A percentile compares a stretch with the other conserved stretches of the same genome.
Conservation (phyloP, 1,140 invertebrate genomes). For the Rhopalosiphum padi region DNA sequence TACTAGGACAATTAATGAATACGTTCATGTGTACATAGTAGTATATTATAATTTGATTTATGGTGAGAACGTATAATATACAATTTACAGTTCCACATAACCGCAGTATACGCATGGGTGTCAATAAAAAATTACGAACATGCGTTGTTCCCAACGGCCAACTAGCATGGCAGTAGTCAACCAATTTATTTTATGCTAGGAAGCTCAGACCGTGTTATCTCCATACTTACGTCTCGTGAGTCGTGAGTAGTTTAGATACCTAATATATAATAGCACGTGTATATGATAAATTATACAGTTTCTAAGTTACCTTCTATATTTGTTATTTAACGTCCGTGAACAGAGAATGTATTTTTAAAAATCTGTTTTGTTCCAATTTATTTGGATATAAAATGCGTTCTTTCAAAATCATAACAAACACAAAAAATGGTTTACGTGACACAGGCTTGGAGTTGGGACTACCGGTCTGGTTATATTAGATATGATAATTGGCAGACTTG, state of each 20-base stretch:
- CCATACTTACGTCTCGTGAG: neutral
- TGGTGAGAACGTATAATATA: neutral
- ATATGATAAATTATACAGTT: neutral
- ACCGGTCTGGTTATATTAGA: neutral
- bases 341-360: conserved; percentile 1
- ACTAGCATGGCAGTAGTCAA: neutral
- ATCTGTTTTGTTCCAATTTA: neutral
- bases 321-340: neutral
- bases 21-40: neutral
- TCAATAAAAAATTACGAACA: neutral
- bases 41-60: neutral
- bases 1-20: neutral
- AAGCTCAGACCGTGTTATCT: neutral
- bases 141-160: too few species aligned
- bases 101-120: neutral
- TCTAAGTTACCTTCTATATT: neutral
- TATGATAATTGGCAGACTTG: neutral
- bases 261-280: too few species aligned
- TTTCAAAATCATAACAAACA: conserved; percentile 18
- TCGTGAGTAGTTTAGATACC: neutral
- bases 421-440: neutral
- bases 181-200: neutral
- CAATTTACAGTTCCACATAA: neutral
- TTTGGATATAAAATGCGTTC: neutral
- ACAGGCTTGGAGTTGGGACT: neutral